Evolutionary conservation across 2,113 vertebrate species (phyloP).

Genomic region (Rhinolophus sinicus): DNA sequence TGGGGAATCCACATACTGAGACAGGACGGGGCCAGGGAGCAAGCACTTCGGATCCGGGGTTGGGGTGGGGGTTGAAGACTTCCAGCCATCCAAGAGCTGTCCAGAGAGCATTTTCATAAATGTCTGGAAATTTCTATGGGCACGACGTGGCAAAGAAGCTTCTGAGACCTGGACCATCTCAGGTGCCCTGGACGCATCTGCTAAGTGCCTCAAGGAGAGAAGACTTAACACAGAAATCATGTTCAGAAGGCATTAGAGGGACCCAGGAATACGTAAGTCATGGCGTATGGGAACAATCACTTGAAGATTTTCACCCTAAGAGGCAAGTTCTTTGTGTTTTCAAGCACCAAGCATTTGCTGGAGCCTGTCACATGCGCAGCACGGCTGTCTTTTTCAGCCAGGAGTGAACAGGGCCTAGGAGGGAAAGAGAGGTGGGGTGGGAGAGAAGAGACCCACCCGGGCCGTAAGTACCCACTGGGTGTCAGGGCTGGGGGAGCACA

Average conservation of each 20-base stretch:
- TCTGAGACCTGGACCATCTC: rapidly evolving
- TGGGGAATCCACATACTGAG: not conserved
- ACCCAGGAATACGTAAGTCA: not conserved
- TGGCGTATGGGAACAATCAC: not conserved
- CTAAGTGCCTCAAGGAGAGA: not conserved
- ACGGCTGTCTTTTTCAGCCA: not conserved
- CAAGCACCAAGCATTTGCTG: not conserved
- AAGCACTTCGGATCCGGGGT: not conserved
- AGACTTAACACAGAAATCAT: not conserved
- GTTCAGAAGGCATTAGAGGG: not conserved
- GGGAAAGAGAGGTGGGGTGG: too few relatives aligned
- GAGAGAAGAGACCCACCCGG: not conserved
- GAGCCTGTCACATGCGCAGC: not conserved
- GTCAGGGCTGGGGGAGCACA: not conserved
- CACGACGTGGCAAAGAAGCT: rapidly evolving
- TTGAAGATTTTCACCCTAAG: not conserved
- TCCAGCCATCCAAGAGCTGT: not conserved
- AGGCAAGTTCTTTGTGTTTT: not conserved
- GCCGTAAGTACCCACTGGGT: not conserved
- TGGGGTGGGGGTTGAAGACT: not conserved
- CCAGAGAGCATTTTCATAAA: not conserved
- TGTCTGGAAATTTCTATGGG: constrained; percentile 16
- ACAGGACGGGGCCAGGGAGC: too few relatives aligned
- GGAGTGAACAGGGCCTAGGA: too few relatives aligned
- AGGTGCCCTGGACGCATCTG: not conserved